A percentile compares a stretch with the other conserved stretches of the same genome.
phyloP scores from a whole-genome alignment of 1,140 invertebrate species.

The Eumaeus atala region DNA sequence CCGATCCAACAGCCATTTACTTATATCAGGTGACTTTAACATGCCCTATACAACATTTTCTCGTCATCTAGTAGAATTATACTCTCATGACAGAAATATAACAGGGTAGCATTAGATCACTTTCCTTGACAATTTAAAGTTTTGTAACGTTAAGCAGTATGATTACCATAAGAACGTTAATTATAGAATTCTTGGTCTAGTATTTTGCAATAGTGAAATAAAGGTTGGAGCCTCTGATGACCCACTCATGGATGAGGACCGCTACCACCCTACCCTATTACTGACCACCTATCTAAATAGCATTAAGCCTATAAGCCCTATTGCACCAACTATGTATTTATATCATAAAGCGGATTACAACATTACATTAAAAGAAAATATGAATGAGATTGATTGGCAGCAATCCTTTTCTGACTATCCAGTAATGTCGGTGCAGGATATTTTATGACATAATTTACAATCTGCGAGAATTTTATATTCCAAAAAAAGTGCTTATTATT shows the following conservation, averaged over 20 bases:
- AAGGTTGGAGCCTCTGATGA: background rate
- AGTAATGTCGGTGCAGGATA: background rate
- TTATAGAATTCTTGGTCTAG: background rate
- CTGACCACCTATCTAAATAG: background rate
- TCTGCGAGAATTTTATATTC: background rate
- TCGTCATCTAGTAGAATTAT: too few species aligned
- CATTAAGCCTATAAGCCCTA: background rate
- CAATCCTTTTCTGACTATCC: background rate
- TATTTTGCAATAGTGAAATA: background rate
- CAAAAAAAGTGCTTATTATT: background rate
- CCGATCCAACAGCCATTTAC: too few species aligned
- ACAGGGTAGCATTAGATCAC: background rate
- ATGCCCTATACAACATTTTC: too few species aligned
- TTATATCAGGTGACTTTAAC: too few species aligned
- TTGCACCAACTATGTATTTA: background rate
- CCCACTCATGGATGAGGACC: background rate
- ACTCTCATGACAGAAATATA: too few species aligned
- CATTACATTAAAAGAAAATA: background rate
- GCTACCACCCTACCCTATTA: background rate
- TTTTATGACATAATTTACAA: background rate
- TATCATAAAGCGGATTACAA: background rate
- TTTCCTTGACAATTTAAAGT: background rate
- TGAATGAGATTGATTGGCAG: background rate
- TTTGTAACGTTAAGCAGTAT: background rate
- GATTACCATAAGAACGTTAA: background rate